Evolutionary conservation across 2,888 invertebrate species (phyloP), one percentile per base, ranked within the genome.

Genomic region (Liodrosophila aerea): DNA sequence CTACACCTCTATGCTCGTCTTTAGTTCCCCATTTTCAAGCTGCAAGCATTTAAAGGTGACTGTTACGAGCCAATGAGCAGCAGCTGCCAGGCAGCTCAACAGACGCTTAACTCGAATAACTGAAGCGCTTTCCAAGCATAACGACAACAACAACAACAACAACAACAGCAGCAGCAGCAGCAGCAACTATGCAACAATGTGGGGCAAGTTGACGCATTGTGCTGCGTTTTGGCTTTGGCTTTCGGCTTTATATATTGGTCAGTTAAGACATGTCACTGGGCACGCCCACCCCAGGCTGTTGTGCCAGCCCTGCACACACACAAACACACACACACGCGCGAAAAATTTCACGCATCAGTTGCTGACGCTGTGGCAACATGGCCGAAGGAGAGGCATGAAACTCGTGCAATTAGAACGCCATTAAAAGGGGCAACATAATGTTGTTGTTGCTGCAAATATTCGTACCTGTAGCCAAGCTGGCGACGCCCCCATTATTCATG

Each of bases 401-500:
- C 72, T 53, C 49, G 56, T 58, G 78, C 83, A 80, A 85, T 80
- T 85, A 80, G 78, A 80, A 85, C 80, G 75, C 85, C 85, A 85
- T 80, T 78, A 78, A 85, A 82, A 62, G 72, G 73, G 75, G 65
- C 65, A 67, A 63, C 64, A 76, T 51, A 51, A 31, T 63, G 60
- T n/a, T 59, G 50, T 37, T 60, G 43, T 29, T 63, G 40, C 30
- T 56, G 50, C 46, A 39, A 70, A 67, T 62, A 46, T 56, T 60
- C 67, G 57, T 66, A 67, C 69, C 73, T 70, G 60, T 27, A 60
- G 56, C 61, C 43, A 40, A 63, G 45, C 62, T 65, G 84, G 84
- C 62, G 65, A 75, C 78, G 86, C 86, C 86, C 75, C 76, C 82
- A 85, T 84, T 85, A 76, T 69, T 82, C 85, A 73, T 69, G 77